phyloP scores from a whole-genome alignment of 2,797 vertebrate species.

The Oreortyx pictus region DNA sequence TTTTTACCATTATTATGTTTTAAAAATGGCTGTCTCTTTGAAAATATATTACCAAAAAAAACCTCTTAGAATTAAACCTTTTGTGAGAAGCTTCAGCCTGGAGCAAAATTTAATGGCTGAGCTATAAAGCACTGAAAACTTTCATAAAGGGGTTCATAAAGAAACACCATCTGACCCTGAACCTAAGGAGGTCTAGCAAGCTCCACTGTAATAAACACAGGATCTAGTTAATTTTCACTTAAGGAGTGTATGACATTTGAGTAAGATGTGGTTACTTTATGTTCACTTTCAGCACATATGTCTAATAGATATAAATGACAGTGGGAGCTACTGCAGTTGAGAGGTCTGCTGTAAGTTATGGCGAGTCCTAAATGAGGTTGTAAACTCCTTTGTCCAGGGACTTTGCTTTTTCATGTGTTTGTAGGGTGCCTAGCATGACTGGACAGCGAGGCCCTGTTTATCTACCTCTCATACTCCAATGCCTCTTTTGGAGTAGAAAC shows the following conservation, averaged over 20 bases:
- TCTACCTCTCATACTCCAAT: neutral
- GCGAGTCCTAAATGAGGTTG: neutral
- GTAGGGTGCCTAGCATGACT: neutral
- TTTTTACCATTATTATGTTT: constrained; percentile 14
- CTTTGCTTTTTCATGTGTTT: neutral
- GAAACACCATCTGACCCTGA: constrained; percentile 63
- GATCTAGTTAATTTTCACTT: constrained; percentile 50
- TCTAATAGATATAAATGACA: constrained; percentile 14
- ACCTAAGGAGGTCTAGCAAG: constrained; percentile 44
- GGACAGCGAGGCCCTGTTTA: neutral
- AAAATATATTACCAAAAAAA: constrained; percentile 29
- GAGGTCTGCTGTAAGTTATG: constrained; percentile 2
- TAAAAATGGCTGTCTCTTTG: constrained; percentile 49
- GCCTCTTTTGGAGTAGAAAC: neutral
- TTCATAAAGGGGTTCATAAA: constrained; percentile 72
- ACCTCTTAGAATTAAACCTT: constrained; percentile 45
- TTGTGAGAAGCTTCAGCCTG: constrained; percentile 62
- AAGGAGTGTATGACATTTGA: constrained; percentile 37
- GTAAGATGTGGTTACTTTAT: constrained; percentile 31
- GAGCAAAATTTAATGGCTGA: constrained; percentile 61
- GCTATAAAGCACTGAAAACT: constrained; percentile 63
- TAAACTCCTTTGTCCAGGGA: neutral
- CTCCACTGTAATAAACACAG: constrained; percentile 38
- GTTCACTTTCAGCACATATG: neutral
- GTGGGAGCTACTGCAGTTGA: neutral